phyloP scores from a whole-genome alignment of 2,113 vertebrate genomes.

The Ochotona curzoniae region DNA sequence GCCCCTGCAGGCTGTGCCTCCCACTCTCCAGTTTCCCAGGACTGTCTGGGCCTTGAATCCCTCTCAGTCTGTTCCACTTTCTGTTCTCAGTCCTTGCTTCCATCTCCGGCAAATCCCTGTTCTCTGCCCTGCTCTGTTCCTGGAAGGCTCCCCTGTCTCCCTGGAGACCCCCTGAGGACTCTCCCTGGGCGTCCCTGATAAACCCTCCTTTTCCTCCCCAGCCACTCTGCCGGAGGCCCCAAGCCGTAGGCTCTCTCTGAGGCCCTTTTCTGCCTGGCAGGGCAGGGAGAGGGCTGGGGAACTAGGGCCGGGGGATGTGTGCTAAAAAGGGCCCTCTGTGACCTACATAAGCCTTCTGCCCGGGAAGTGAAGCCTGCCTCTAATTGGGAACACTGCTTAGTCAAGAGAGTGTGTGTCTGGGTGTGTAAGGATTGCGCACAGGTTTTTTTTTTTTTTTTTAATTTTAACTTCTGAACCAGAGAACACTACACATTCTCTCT shows the following conservation, averaged over 20 bases:
- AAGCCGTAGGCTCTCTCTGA: not conserved
- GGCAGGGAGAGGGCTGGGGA: not conserved
- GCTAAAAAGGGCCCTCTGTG: not conserved
- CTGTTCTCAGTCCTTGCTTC: not conserved
- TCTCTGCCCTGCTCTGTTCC: not conserved
- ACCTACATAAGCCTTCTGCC: slow-evolving; percentile 33
- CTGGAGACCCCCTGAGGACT: not conserved
- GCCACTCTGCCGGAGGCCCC: not conserved
- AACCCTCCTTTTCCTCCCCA: too few relatives aligned
- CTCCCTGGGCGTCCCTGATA: not conserved
- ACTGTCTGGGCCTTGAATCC: not conserved
- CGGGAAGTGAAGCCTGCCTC: not conserved
- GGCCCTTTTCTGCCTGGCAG: not conserved
- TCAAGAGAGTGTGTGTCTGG: slow-evolving; percentile 13
- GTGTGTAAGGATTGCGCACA: slow-evolving; percentile 23
- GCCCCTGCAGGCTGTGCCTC: not conserved
- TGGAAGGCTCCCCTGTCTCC: not conserved
- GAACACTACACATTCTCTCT: slow-evolving; percentile 30
- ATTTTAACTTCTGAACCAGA: slow-evolving; percentile 56
- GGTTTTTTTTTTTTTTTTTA: slow-evolving; percentile 52
- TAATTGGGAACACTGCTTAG: slow-evolving; percentile 38
- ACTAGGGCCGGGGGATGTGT: not conserved
- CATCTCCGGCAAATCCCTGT: not conserved
- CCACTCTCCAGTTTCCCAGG: too few relatives aligned
- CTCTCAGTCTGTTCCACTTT: not conserved